These are phyloP conservation scores for Cephus rjabovi DNA, from an alignment of 2,888 invertebrate genomes.

Conservation along the genomic window DNA sequence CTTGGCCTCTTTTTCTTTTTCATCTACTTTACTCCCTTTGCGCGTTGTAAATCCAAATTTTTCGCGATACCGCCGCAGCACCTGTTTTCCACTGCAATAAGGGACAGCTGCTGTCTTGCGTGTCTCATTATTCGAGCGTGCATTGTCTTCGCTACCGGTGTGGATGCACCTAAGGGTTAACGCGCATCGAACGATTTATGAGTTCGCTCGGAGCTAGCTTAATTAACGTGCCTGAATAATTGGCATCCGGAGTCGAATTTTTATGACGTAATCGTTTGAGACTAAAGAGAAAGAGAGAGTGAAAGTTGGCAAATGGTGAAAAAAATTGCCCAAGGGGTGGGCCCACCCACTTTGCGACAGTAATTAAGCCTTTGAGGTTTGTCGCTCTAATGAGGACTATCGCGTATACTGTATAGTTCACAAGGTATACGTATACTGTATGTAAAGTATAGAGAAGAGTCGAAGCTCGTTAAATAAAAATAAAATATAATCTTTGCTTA, in stretches of 20 bases:
- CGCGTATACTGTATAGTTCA: slow-evolving; percentile 17
- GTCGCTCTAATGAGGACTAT: slow-evolving; percentile 56
- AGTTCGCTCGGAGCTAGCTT: slow-evolving; percentile 25
- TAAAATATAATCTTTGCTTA: not conserved
- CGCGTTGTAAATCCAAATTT: no score
- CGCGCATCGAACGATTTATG: no score
- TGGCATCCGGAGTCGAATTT: slow-evolving; percentile 24
- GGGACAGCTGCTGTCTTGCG: no score
- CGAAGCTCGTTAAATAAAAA: not conserved
- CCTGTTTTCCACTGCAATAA: no score
- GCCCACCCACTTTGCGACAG: slow-evolving; percentile 34
- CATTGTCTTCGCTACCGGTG: no score
- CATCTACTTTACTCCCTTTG: no score
- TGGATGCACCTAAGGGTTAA: no score
- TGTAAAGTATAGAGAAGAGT: not conserved
- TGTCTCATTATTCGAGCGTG: no score
- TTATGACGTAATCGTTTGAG: slow-evolving; percentile 29
- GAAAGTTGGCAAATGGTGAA: not conserved
- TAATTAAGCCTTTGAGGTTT: slow-evolving; percentile 48
- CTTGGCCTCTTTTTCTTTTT: no score
- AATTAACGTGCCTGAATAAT: slow-evolving; percentile 24
- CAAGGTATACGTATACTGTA: not conserved
- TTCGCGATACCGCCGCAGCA: no score
- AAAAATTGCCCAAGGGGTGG: slow-evolving; percentile 28
- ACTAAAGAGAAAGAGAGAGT: not conserved